Base-by-base conservation (phyloP, 2,888 invertebrate genomes). In the Archaeoteleia sp. region DNA sequence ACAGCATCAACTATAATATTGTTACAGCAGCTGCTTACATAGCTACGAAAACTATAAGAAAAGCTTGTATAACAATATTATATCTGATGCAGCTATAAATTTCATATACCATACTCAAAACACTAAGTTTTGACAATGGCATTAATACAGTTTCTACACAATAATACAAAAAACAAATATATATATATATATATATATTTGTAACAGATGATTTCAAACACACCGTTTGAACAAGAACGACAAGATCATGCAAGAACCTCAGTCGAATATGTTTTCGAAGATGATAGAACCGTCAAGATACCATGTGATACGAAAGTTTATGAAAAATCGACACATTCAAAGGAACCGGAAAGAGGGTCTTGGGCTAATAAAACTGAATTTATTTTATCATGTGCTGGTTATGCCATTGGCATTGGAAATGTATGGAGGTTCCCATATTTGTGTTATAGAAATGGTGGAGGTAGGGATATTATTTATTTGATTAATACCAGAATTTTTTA, bases 391-490 rank as follows among this genome's bases (percentile, higher is more conserved):
- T 93, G 93, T 76, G 89, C 95, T 46, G 95, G 95, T 14, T 94
- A 94, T 78, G 93, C 94, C 2, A 93, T 95, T 46, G 95, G 95
- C 39, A 91, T 95, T 60, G 94, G 95, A 58, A 95, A 95, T 82
- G 91, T 95, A 7, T 94, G 93, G 93, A 88, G 95, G 70, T 95
- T 95, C 85, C 95, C 95, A 0, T 95, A 95, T 82, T 86, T 95
- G 55, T 94, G 94, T 80, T 95, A 94, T 83, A 90, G 93, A 78
- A 95, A 93, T 84, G 95, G 95, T 9, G 95, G 95, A 83, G 95
- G 94, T 92, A 80, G 86, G 87, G 6, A 15, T 5, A 13, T 42
- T 2, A 5, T 27, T 42, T 23, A 10, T 29, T 3, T 29, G 1
- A 14, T 17, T 0, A n/a, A 39, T 29, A n/a, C n/a, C n/a, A n/a